These are phyloP conservation scores for Sinelater perroti DNA, from an alignment of 2,888 invertebrate species.

Conservation along the genomic window DNA sequence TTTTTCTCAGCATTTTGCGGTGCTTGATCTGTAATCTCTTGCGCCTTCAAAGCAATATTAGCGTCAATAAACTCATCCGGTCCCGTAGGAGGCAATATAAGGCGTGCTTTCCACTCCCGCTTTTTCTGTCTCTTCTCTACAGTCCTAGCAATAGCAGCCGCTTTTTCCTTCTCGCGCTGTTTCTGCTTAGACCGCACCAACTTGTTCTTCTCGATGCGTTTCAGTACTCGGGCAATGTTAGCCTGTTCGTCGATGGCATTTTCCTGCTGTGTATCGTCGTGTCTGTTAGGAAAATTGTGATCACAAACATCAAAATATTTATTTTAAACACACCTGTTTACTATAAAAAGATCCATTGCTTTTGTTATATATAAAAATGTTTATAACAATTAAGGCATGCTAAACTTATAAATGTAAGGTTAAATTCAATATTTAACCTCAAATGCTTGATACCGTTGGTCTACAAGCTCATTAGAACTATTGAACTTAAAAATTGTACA, in stretches of 20 bases:
- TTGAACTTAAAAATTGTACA: no score
- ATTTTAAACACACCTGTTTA: constrained; percentile 67
- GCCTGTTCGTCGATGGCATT: constrained; percentile 64
- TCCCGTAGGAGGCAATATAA: constrained; percentile 41
- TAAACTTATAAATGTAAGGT: no score
- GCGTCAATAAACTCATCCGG: constrained; percentile 47
- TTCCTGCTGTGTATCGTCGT: no score
- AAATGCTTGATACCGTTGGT: no score
- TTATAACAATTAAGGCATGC: no score
- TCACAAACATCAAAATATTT: not conserved
- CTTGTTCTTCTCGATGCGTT: constrained; percentile 68
- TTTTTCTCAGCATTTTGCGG: constrained; percentile 34
- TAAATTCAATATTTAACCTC: no score
- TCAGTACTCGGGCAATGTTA: constrained; percentile 67
- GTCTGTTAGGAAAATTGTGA: constrained; percentile 55
- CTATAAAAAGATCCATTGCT: constrained; percentile 78
- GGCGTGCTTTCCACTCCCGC: constrained; percentile 39
- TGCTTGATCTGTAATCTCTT: constrained; percentile 24
- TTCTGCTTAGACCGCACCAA: constrained; percentile 57
- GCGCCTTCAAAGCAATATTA: constrained; percentile 17
- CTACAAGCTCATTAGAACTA: no score
- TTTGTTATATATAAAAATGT: no score
- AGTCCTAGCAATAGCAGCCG: constrained; percentile 43
- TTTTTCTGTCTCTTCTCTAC: constrained; percentile 41
- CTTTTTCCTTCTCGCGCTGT: constrained; percentile 49